Conservation (phyloP, 2,888 invertebrate genomes). For the Eledona agricola region DNA sequence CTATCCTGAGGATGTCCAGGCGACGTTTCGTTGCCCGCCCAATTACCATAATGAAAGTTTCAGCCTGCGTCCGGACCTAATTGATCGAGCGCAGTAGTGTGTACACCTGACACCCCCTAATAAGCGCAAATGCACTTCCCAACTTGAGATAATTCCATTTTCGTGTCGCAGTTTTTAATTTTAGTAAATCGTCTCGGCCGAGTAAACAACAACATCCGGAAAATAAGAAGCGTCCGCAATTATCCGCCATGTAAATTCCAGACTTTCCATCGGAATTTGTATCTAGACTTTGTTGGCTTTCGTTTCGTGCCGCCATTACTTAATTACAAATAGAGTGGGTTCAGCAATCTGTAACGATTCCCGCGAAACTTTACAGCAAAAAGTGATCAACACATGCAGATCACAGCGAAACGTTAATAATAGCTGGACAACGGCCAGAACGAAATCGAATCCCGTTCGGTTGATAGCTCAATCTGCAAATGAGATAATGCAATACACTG, state of each 20-base stretch:
- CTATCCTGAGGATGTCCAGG: neutral
- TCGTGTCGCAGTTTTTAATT: no score
- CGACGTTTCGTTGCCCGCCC: neutral
- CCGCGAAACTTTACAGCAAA: slow-evolving; percentile 19
- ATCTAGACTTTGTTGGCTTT: neutral
- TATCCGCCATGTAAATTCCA: no score
- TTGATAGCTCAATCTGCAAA: slow-evolving; percentile 14
- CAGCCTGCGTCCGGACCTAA: slow-evolving; percentile 19
- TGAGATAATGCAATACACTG: slow-evolving; percentile 19
- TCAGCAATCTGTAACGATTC: slow-evolving; percentile 25
- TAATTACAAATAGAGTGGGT: slow-evolving; percentile 28
- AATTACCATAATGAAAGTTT: slow-evolving; percentile 29
- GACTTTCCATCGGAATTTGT: no score
- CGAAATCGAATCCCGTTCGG: slow-evolving; percentile 14
- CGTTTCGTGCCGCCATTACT: slow-evolving; percentile 22
- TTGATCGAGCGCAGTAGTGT: slow-evolving; percentile 24
- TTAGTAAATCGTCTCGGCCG: slow-evolving; percentile 1
- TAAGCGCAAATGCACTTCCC: neutral
- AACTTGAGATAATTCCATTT: neutral
- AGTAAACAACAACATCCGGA: neutral
- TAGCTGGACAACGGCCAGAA: slow-evolving; percentile 20
- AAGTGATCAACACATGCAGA: slow-evolving; percentile 32
- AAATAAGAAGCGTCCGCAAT: no score
- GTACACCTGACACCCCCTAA: slow-evolving; percentile 14
- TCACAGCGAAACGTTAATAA: slow-evolving; percentile 24